Conservation (phyloP, 2,888 invertebrate genomes). For the Quadriops clusia region DNA sequence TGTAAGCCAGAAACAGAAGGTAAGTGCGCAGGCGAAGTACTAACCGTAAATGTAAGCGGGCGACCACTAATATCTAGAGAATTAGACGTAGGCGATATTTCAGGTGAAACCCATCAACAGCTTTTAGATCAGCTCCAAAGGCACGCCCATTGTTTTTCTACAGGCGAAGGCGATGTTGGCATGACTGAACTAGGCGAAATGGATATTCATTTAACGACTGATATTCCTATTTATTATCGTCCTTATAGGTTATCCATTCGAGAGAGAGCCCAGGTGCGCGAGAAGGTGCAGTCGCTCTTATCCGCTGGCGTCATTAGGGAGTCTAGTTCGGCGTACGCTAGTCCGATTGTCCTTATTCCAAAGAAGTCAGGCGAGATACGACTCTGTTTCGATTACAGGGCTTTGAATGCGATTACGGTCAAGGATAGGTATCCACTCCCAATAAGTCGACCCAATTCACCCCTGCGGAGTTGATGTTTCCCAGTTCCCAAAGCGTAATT, state of each 20-base stretch:
- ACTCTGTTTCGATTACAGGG: conserved; percentile 23
- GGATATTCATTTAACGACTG: conserved; percentile 18
- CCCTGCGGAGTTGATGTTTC: conserved; percentile 21
- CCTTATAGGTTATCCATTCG: conserved; percentile 22
- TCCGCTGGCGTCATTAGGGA: conserved; percentile 14
- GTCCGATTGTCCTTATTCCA: conserved; percentile 15
- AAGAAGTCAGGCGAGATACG: conserved; percentile 19
- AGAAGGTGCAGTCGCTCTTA: conserved; percentile 15
- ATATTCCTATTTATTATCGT: conserved; percentile 19
- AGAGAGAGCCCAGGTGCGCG: conserved; percentile 15
- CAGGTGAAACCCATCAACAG: not conserved
- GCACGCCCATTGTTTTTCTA: conserved; percentile 5
- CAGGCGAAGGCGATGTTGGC: conserved; percentile 7
- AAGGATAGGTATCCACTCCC: conserved; percentile 26
- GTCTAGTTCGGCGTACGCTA: conserved; percentile 15
- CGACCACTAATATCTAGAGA: not conserved
- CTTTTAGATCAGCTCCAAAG: conserved; percentile 1
- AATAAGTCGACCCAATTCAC: conserved; percentile 18
- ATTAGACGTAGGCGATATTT: not conserved
- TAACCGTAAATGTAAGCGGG: not conserved
- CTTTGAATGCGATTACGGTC: conserved; percentile 24
- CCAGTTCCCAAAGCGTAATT: conserved; percentile 13
- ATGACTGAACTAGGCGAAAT: conserved; percentile 9
- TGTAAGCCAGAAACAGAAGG: not conserved
- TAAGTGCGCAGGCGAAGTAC: not conserved